Base-by-base conservation (phyloP, 2,888 invertebrate species). In the Ceriagrion tenellum region DNA sequence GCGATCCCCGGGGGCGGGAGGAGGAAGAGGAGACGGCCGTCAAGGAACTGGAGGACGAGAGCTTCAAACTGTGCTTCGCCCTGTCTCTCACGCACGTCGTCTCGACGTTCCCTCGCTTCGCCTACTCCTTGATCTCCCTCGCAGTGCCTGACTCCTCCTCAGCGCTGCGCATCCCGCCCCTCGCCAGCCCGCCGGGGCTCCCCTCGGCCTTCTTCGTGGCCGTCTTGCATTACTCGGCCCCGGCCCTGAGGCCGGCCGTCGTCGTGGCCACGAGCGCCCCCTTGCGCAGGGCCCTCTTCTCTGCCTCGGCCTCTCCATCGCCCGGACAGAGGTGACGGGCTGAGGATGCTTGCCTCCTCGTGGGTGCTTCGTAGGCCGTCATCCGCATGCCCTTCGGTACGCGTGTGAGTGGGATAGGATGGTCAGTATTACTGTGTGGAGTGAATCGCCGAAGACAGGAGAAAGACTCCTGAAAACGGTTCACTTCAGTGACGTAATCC, bases 171-270 rank as follows among this genome's bases (percentile, higher is more conserved):
- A 74, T 93, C 18, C 93, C 93, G 16, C 93, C 93, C 4, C 47
- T 93, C 55, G 47, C 69, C 13, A 93, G 93, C 56, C 93, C 93
- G 1, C 47, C n/a, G 35, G 69, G 69, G 23, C 47, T n/a, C 23
- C 93, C 63, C n/a, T 26, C 69, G 40, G 93, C 69, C 10, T 69
- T 93, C 35, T 47, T 26, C n/a, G 1, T 93, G 47, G 63, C 93
- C 16, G 69, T 74, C 23, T 47, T 93, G 40, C 93, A 93, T 69
- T 93, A 93, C 69, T 23, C 93, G 20, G 47, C 74, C 26, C 74
- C 93, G 13, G 93, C 93, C 30, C n/a, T 93, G 16, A 47, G 93
- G 69, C 93, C 93, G n/a, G 93, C 69, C 47, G 6, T 93, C 55
- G 47, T 93, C 12, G 93, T 93, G 13, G 63, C 47, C 12, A 74